Base-by-base conservation (phyloP, 1,140 invertebrate genomes). In the Pogonomyrmex californicus region DNA sequence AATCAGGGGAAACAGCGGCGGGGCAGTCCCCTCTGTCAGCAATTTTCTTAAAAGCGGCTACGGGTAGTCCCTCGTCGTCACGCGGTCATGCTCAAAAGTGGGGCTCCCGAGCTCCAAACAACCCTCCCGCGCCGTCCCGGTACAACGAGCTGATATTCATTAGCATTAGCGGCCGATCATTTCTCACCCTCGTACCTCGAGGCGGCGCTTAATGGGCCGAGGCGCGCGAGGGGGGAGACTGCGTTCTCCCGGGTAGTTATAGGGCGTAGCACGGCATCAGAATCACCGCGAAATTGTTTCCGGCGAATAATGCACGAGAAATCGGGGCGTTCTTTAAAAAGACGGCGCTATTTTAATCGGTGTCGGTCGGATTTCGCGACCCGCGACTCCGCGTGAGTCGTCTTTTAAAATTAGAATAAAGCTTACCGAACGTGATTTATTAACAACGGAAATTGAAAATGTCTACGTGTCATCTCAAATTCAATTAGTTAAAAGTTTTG, bases 121-220 rank as follows among this genome's bases (percentile, higher is more conserved):
- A 86, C 87, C 91, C 91, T 76, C 92, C 86, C 83, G 82, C 68
- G 82, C 68, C 85, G 83, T 77, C 65, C 70, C 89, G 77, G 88
- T 70, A 90, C 89, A 89, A 92, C 90, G 85, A 92, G 89, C 88
- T 88, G 91, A 93, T 93, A 93, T 94, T 94, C 93, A 94, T 94
- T 94, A 94, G 90, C 91, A 93, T 92, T 92, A 93, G 89, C 91
- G 91, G 87, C 89, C 92, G 91, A 94, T 94, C 92, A 93, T 93
- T 93, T 93, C 90, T 93, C 90, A 92, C 91, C 90, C 88, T 90
- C 89, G 88, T 91, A 89, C 83, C 85, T 86, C 77, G 79, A 87
- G 87, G 90, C 85, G 87, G 71, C 86, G 79, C 68, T 92, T 91
- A 93, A 93, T 92, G 87, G 92, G 88, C 88, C 88, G 90, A 85